Percentiles rank a stretch among this genome's conserved stretches.
Conservation (phyloP, 2,113 vertebrate species). For the Tylochromis polylepis region DNA sequence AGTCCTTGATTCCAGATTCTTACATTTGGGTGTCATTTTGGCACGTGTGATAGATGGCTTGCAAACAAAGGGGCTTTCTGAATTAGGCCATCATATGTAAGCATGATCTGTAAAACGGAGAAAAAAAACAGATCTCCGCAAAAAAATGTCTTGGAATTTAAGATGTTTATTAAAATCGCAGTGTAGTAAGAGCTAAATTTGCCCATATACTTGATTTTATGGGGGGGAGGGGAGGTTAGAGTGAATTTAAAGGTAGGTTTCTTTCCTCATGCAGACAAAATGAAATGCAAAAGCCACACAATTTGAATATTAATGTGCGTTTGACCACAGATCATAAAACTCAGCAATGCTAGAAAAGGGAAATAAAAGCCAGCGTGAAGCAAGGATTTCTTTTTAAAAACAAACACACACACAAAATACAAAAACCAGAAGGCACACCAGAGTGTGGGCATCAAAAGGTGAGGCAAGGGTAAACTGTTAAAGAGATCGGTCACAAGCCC, state of each 20-base stretch:
- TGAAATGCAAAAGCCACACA: not conserved
- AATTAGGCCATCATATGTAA: not conserved
- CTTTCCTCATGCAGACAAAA: not conserved
- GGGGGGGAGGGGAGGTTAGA: no score
- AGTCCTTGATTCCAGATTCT: not conserved
- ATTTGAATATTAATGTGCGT: not conserved
- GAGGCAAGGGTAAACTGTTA: conserved; percentile 13
- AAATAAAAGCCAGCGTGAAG: not conserved
- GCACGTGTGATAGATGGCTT: not conserved
- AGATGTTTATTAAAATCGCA: not conserved
- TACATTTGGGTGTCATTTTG: not conserved
- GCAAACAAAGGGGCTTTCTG: not conserved
- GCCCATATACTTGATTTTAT: not conserved
- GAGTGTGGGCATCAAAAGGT: not conserved
- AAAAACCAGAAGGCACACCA: not conserved
- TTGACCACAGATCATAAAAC: not conserved
- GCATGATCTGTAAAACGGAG: not conserved
- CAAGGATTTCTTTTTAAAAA: not conserved
- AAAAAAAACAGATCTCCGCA: not conserved
- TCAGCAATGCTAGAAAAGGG: not conserved
- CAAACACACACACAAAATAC: not conserved
- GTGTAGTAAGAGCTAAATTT: not conserved
- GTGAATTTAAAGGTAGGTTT: not conserved
- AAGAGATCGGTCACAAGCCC: not conserved
- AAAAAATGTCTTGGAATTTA: not conserved